Evolutionary conservation across 2,113 vertebrate species (phyloP).

Genomic region (Petrocephalus zakoni): DNA sequence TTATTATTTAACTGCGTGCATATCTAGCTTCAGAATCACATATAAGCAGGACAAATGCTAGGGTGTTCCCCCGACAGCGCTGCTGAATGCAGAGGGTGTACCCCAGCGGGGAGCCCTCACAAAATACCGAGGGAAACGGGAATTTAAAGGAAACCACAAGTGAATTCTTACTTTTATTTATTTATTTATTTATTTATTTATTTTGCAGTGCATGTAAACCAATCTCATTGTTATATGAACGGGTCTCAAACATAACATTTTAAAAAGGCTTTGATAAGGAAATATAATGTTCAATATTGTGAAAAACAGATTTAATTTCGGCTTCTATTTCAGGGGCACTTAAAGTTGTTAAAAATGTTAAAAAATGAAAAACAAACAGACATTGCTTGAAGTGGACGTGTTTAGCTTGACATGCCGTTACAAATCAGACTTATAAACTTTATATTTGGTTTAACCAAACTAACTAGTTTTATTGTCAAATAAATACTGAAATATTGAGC

Average conservation of each 20-base stretch:
- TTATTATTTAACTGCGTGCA: neutral
- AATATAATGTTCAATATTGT: neutral
- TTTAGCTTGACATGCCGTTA: neutral
- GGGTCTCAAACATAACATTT: slow-evolving; percentile 6
- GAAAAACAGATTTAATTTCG: slow-evolving; percentile 15
- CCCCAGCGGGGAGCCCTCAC: neutral
- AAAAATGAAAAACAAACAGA: neutral
- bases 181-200: no score
- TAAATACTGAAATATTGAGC: neutral
- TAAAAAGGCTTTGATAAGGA: neutral
- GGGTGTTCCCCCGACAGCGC: slow-evolving; percentile 52
- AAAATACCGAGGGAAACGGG: neutral
- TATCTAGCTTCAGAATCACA: neutral
- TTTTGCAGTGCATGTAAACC: slow-evolving; percentile 40
- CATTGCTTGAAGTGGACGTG: neutral
- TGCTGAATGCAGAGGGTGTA: slow-evolving; percentile 34
- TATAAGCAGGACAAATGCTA: slow-evolving; percentile 11
- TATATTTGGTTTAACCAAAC: neutral
- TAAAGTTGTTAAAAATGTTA: neutral
- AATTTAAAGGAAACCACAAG: slow-evolving; percentile 33
- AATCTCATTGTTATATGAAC: slow-evolving; percentile 31
- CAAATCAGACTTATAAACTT: neutral
- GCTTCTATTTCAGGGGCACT: neutral
- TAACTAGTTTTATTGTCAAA: neutral
- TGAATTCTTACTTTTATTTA: slow-evolving; percentile 30